Percentiles rank a stretch among this genome's conserved stretches.
Conservation (phyloP, 2,888 invertebrate genomes). For the Graphium colonna region DNA sequence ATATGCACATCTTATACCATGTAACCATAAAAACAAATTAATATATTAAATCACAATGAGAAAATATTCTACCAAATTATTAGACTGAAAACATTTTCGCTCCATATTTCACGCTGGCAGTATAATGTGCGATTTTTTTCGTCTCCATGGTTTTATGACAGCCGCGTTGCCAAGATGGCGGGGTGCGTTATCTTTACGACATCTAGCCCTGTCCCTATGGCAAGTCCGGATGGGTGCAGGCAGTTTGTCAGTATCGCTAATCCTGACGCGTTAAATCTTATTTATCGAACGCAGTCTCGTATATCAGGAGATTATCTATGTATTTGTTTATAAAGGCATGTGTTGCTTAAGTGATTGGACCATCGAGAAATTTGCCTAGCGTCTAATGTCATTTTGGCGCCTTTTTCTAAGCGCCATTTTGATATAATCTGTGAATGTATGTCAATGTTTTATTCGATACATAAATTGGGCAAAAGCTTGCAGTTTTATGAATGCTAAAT, state of each 20-base stretch:
- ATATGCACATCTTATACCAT: neutral
- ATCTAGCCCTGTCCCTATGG: slow-evolving; percentile 12
- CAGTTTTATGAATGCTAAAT: neutral
- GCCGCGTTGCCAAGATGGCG: slow-evolving; percentile 19
- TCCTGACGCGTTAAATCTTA: slow-evolving; percentile 11
- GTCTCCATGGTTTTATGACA: slow-evolving; percentile 11
- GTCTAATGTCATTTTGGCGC: slow-evolving; percentile 1
- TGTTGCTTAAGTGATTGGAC: slow-evolving; percentile 18
- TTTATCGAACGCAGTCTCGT: slow-evolving; percentile 9
- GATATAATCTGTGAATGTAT: neutral
- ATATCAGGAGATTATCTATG: slow-evolving; percentile 9
- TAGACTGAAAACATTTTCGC: neutral
- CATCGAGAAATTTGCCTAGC: neutral
- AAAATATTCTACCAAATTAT: neutral
- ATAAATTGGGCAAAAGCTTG: neutral
- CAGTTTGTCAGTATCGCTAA: slow-evolving; percentile 7
- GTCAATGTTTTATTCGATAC: neutral
- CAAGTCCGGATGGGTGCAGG: slow-evolving; percentile 7
- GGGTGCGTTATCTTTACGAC: slow-evolving; percentile 17
- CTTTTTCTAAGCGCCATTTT: neutral
- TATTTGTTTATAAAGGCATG: neutral
- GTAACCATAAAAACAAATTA: neutral
- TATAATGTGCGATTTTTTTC: slow-evolving; percentile 7
- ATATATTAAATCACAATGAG: neutral
- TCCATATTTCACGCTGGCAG: slow-evolving; percentile 5